Percentiles rank a stretch among this genome's conserved stretches.
Evolutionary conservation across 2,113 vertebrate species (phyloP).

Genomic region (Glaucidium brasilianum): DNA sequence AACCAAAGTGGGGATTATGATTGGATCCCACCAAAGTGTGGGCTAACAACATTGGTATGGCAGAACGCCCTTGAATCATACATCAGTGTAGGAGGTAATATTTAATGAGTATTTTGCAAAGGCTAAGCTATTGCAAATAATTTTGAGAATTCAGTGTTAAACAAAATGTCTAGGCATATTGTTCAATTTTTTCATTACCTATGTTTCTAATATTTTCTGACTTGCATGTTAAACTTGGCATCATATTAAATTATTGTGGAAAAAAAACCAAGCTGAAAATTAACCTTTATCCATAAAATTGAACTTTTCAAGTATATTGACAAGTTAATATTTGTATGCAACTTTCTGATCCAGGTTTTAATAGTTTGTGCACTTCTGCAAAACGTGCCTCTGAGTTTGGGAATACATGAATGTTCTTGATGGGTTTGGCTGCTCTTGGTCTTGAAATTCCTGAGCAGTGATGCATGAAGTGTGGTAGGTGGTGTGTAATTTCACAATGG

Average conservation of each 20-base stretch:
- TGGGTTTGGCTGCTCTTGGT: neutral
- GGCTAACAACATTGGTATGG: neutral
- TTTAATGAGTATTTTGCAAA: neutral
- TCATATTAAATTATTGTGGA: neutral
- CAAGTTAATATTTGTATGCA: neutral
- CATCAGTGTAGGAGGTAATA: too few species aligned
- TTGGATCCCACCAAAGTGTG: neutral
- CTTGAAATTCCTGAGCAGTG: neutral
- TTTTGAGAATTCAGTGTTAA: neutral
- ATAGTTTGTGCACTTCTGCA: neutral
- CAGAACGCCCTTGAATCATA: neutral
- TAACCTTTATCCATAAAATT: neutral
- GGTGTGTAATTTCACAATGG: slow-evolving; percentile 40
- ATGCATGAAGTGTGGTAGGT: slow-evolving; percentile 11
- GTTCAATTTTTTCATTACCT: neutral
- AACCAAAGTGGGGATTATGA: neutral
- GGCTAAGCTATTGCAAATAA: neutral
- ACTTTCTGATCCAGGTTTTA: neutral
- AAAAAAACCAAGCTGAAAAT: neutral
- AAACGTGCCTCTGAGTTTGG: neutral
- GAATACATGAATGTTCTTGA: neutral
- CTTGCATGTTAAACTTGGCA: neutral
- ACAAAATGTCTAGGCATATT: neutral
- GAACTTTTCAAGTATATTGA: neutral
- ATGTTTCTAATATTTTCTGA: neutral